These are phyloP conservation scores for Ctenopoma multispine DNA, from an alignment of 2,797 vertebrate genomes.

Conservation along the genomic window DNA sequence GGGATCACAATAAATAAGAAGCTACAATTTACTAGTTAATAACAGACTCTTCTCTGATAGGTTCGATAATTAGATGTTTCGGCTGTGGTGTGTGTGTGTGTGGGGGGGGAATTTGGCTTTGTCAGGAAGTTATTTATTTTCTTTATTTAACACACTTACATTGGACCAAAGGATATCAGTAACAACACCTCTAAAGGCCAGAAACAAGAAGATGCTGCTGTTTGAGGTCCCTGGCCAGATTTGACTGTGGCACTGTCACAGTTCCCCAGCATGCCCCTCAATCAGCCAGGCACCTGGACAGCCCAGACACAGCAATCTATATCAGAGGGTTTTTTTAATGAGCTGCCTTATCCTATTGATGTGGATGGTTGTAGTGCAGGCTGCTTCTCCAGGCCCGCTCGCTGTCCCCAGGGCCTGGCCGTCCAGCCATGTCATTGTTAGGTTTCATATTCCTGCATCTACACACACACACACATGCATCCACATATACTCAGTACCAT, in stretches of 20 bases:
- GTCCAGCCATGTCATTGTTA: conserved; percentile 47
- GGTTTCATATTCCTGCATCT: conserved; percentile 47
- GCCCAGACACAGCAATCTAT: conserved; percentile 58
- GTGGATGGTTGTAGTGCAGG: conserved; percentile 42
- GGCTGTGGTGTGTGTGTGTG: too few species aligned
- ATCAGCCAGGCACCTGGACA: conserved; percentile 11
- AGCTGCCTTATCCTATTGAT: conserved; percentile 46
- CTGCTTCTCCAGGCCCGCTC: conserved; percentile 19
- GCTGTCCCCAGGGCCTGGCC: conserved; percentile 40
- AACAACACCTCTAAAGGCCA: too few species aligned
- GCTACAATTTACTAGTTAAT: too few species aligned
- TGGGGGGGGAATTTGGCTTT: too few species aligned
- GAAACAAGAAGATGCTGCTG: too few species aligned
- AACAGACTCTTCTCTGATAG: too few species aligned
- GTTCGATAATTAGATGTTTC: too few species aligned
- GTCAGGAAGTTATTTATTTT: too few species aligned
- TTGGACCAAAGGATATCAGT: background rate
- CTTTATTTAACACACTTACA: too few species aligned
- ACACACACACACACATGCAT: conserved; percentile 13
- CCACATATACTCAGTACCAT: conserved; percentile 20
- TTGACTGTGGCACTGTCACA: conserved; percentile 22
- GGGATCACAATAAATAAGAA: too few species aligned
- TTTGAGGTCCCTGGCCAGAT: too few species aligned
- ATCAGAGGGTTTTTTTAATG: conserved; percentile 58
- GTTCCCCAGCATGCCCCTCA: conserved; percentile 36